A percentile compares a stretch with the other conserved stretches of the same genome.
These are phyloP conservation scores for Paraescarpia echinospica DNA, from an alignment of 1,140 invertebrate genomes.

Conservation along the genomic window DNA sequence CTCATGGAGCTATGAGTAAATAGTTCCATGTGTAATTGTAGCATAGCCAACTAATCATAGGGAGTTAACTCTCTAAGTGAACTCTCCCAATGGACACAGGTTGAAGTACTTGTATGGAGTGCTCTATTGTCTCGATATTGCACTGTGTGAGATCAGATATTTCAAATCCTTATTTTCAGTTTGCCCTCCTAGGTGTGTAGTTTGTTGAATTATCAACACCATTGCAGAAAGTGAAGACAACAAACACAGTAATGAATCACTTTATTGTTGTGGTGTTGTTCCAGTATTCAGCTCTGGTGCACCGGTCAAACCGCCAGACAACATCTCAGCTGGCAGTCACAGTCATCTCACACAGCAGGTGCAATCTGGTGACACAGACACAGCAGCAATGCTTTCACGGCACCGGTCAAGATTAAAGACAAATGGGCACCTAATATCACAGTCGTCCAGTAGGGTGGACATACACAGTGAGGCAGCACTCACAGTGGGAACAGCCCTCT, in stretches of 20 bases:
- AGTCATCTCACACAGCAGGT: neutral
- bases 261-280: neutral
- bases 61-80: neutral
- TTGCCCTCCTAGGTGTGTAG: neutral
- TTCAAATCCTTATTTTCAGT: neutral
- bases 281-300: neutral
- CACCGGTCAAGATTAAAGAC: neutral
- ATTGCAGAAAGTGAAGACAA: neutral
- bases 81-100: neutral
- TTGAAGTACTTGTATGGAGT: neutral
- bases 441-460: neutral
- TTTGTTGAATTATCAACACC: neutral
- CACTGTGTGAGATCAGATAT: neutral
- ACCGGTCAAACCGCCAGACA: neutral
- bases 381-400: neutral
- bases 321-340: neutral
- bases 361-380: neutral
- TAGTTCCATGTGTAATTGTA: neutral
- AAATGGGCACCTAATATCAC: neutral
- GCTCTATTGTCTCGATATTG: neutral
- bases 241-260: neutral
- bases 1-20: neutral
- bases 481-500: neutral
- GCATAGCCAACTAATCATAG: neutral
- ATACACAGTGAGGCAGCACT: neutral